Base-by-base conservation (phyloP, 2,113 vertebrate genomes). In the Sterrhoptilus dennistouni region DNA sequence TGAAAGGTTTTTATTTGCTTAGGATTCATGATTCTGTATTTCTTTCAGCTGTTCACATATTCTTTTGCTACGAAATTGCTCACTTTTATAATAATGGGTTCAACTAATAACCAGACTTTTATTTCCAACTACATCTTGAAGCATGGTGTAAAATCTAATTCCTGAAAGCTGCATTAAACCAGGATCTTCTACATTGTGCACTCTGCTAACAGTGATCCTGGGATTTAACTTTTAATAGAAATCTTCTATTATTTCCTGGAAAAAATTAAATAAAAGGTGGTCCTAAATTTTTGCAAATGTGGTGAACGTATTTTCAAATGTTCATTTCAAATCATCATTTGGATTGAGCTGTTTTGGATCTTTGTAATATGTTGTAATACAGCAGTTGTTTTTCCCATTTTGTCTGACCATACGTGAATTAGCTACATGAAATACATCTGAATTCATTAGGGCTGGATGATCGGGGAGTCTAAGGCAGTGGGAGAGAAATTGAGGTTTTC, bases 1-100 rank as follows among this genome's bases (percentile, higher is more conserved):
- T 93, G 87, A 87, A 96, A 95, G 83, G 8, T 78, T 96, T 96
- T 93, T 89, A 94, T 96, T 97, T 94, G 49, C 76, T 82, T 91
- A 80, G 75, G 44, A 81, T 61, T 85, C 72, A 52, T 75, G 78
- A 83, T 57, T 90, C 60, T 65, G 63, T 92, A 82, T 96, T 95
- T 92, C 83, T 96, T 96, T 94, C 94, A 95, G 95, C 95, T 93
- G 87, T 83, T 93, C 91, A 52, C 60, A 74, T 94, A 70, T 84
- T 93, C 42, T 75, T 31, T 33, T 4, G 4, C 65, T 87, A 28
- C 52, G 91, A 49, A 44, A 60, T 59, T 60, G 83, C 65, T 95
- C 44, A 22, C 36, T 97, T 95, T 85, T 83, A 61, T 47, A 87
- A 44, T 90, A 93, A 80, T 44, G 47, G 44, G 11, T 85, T 92